phyloP scores from a whole-genome alignment of 2,797 vertebrate species.

The Diglossa cyanea region DNA sequence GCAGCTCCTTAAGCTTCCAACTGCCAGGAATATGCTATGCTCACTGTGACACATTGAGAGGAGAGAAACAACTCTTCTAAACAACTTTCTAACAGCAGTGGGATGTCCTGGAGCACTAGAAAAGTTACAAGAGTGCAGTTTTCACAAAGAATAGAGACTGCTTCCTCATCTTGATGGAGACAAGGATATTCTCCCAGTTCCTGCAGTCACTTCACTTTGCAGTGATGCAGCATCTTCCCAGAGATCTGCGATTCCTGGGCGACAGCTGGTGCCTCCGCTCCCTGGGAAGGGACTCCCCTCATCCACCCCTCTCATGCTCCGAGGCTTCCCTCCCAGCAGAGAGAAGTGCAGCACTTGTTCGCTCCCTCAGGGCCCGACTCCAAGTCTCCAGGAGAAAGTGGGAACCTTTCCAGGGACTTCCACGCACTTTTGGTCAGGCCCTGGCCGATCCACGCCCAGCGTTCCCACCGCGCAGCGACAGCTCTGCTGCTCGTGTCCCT shows the following conservation, averaged over 20 bases:
- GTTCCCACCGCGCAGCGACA: not conserved
- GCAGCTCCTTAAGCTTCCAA: not conserved
- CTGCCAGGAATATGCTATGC: slow-evolving; percentile 24
- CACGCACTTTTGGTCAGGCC: slow-evolving; percentile 42
- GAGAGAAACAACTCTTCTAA: slow-evolving; percentile 30
- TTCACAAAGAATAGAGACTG: not conserved
- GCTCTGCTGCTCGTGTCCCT: not conserved
- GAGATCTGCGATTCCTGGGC: accelerated
- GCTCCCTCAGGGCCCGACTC: slow-evolving; percentile 4
- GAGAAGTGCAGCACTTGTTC: not conserved
- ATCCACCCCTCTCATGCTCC: not conserved
- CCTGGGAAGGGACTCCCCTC: not conserved
- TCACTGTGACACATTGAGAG: slow-evolving; percentile 39
- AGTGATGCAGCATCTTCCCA: not conserved
- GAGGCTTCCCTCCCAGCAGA: not conserved
- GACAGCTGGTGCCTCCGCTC: not conserved
- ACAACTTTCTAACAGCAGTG: slow-evolving; percentile 3
- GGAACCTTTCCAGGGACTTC: slow-evolving; percentile 50
- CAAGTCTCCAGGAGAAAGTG: slow-evolving; percentile 43
- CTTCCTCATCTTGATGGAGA: not conserved
- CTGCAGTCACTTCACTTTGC: not conserved
- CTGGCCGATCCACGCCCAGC: not conserved
- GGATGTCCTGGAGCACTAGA: not conserved
- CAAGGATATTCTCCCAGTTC: not conserved
- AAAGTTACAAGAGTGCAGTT: not conserved